Evolutionary conservation across 2,888 invertebrate species (phyloP), one percentile per base, ranked within the genome.

Genomic region (Cylindroiulus punctatus): DNA sequence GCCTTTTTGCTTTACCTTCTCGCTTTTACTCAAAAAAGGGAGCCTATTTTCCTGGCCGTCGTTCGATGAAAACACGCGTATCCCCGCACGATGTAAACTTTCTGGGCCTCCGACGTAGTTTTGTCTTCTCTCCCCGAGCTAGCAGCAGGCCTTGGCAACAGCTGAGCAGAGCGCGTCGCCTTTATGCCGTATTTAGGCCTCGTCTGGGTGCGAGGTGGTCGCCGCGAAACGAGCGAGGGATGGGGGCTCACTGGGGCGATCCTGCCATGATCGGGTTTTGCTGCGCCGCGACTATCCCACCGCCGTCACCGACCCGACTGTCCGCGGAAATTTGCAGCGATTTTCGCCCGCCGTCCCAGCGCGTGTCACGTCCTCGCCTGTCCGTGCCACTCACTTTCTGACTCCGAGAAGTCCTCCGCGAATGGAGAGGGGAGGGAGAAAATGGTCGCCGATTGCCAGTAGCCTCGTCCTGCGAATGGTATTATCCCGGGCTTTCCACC

Each of bases 161-260:
- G 57, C 57, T 57, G 57, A 57, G 57, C 57, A n/a, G n/a, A n/a
- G n/a, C n/a, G n/a, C n/a, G n/a, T n/a, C n/a, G 19, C 57, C 57
- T 57, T 57, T 57, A 57, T 57, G 57, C 57, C n/a, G 57, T 57
- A n/a, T 57, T 57, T 57, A 57, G 57, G 57, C 57, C 57, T 57
- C 57, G 19, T 57, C 17, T 57, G n/a, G 40, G 8, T 2, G 47
- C 47, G 47, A 47, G 14, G 19, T 2, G 10, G 14, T 1, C 47
- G 47, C 10, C 0, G 7, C 19, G n/a, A 57, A 57, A 8, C 19
- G 8, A 4, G 40, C 40, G 19, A n/a, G 4, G 57, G 57, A 57
- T n/a, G 57, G n/a, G n/a, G n/a, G 57, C 57, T 57, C 47, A 4
- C 47, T 4, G 14, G 47, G 14, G 19, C 47, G 57, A 57, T 57